Percentiles rank a stretch among this genome's conserved stretches.
Conservation (phyloP, 1,140 invertebrate genomes). For the Cotesia glomerata region DNA sequence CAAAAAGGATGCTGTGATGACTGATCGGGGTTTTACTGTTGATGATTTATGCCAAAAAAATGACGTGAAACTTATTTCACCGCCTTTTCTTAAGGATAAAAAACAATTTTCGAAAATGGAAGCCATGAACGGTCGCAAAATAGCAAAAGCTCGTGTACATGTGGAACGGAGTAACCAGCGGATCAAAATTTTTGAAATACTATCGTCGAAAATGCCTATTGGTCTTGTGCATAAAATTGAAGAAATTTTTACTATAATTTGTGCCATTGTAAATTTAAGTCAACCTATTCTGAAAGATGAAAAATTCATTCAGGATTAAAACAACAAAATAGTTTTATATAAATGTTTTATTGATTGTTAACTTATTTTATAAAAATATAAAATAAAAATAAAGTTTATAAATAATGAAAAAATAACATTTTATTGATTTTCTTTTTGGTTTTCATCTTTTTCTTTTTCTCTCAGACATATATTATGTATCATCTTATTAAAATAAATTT, state of each 20-base stretch:
- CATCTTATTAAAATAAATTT: constrained; percentile 16
- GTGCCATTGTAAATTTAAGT: constrained; percentile 20
- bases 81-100: constrained; percentile 13
- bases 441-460: background rate
- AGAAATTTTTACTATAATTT: constrained; percentile 14
- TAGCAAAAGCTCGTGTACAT: background rate
- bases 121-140: background rate
- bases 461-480: constrained; percentile 11
- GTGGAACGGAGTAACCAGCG: background rate
- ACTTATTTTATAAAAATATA: background rate
- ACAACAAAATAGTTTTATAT: background rate
- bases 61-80: constrained; percentile 19
- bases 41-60: constrained; percentile 32
- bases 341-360: background rate
- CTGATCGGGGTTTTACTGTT: constrained; percentile 35
- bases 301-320: background rate
- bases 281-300: constrained; percentile 3
- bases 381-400: constrained; percentile 4
- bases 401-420: background rate
- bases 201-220: constrained; percentile 12
- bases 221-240: background rate
- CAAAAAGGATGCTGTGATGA: constrained; percentile 30
- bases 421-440: background rate
- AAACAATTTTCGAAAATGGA: constrained; percentile 37
- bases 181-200: constrained; percentile 15